Evolutionary conservation across 2,113 vertebrate genomes (phyloP), one percentile per base, ranked within the genome.

Genomic region (Hemiprocne comata): DNA sequence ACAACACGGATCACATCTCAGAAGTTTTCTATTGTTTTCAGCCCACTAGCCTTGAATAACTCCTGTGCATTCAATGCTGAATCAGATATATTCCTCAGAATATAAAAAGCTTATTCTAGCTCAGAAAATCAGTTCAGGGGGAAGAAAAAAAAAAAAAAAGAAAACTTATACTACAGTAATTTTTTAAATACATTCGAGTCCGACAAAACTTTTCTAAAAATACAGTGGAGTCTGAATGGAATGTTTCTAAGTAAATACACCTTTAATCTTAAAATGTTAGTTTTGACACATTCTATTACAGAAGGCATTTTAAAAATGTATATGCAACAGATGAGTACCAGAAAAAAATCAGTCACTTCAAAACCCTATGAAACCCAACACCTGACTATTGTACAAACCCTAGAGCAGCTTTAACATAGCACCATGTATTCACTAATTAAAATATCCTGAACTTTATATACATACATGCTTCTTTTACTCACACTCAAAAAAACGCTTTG

Each of bases 1-100:
- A 92, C 75, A 94, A 92, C 74, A 88, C 2, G 1, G 93, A 86
- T 78, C 94, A 82, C 87, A 95, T 84, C 88, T 91, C 76, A 96
- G 87, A 93, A 95, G 91, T 91, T 89, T 90, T 73, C 87, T 89
- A 83, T 93, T 96, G 70, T 96, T 82, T 87, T 92, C 88, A 96
- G 80, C 60, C 74, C 69, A 93, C 85, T 82, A 93, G 60, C 76
- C 89, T 69, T 11, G 16, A 97, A 93, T 87, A 93, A 88, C 54
- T 93, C 88, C 76, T 82, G 66, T 54, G 80, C 76, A 72, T 65
- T 40, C 82, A 73, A 85, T 95, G 90, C 92, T 83, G 69, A 91
- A 79, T 80, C 67, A 94, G 81, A 44, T 91, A 78, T 83, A 94
- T 90, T 89, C 66, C 57, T 82, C 81, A 85, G 81, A 66, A 74